Percentiles rank a stretch among this genome's conserved stretches.
Conservation (phyloP, 2,797 vertebrate genomes). For the Cyprinella venusta region DNA sequence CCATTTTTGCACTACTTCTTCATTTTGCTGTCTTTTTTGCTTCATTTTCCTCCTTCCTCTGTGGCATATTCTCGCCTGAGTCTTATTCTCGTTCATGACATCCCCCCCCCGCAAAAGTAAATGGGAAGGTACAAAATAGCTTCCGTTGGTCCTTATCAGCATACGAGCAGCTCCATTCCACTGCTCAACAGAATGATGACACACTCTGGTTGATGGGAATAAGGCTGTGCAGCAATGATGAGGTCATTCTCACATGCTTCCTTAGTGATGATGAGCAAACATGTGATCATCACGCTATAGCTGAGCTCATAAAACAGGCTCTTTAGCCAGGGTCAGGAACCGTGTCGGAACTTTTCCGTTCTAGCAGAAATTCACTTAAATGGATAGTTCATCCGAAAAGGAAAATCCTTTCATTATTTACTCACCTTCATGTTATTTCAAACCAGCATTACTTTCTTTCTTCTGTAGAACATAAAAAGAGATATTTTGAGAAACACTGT, state of each 20-base stretch:
- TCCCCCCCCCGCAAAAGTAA: constrained; percentile 11
- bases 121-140: constrained; percentile 38
- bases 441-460: not conserved
- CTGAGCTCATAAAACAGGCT: constrained; percentile 2
- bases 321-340: constrained; percentile 8
- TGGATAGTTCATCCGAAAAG: not conserved
- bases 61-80: constrained; percentile 20
- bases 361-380: not conserved
- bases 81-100: not conserved
- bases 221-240: constrained; percentile 41
- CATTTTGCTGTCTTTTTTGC: constrained; percentile 37
- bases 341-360: not conserved
- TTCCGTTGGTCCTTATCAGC: constrained; percentile 35
- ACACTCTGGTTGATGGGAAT: constrained; percentile 50
- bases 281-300: constrained; percentile 46
- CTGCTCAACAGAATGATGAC: constrained; percentile 55
- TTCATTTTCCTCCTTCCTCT: constrained; percentile 14
- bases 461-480: not conserved
- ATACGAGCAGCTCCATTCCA: constrained; percentile 40
- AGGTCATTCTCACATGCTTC: constrained; percentile 59
- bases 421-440: not conserved
- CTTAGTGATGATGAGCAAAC: constrained; percentile 42
- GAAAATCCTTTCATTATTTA: not conserved
- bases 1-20: constrained; percentile 11
- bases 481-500: not conserved